Evolutionary conservation across 2,113 vertebrate species (phyloP), one percentile per base, ranked within the genome.

Genomic region (Ascaphus truei): DNA sequence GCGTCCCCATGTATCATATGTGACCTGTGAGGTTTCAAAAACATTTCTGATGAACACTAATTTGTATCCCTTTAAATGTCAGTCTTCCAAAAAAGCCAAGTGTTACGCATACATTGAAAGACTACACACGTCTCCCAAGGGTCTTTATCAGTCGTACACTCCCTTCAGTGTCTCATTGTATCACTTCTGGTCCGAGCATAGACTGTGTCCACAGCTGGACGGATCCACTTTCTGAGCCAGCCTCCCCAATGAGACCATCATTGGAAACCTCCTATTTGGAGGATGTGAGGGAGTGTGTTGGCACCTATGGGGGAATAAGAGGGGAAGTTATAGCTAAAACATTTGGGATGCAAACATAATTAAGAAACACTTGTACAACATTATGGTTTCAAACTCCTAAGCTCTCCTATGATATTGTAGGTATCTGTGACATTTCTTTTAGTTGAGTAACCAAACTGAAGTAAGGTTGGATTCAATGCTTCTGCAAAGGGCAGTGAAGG

Each of bases 101-200:
- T n/a, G 8, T 68, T 68, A 47, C 55, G 59, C 66, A 68, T 50
- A 5, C 11, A 5, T 9, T 48, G 11, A 12, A 22, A 50, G 50
- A 68, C 60, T 37, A 60, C 55, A 59, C 34, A 50, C 15, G 50
- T 51, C 16, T 68, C 66, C 41, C 41, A 25, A 68, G 39, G 48
- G 23, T 66, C 25, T 43, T n/a, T 51, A 37, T 37, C 37, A 2
- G 16, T 22, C 15, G 18, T 59, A 10, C 53, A 18, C 53, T 68
- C 41, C 66, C 55, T 36, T 37, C 18, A 43, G 27, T 47, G 63
- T 10, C 41, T 45, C 4, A 5, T 7, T 3, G 20, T 51, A 66
- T 66, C 33, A 66, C 18, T 16, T 20, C 31, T 39, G 30, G 36
- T 33, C 55, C 41, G 20, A 20, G 31, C 25, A 51, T 25, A n/a